phyloP scores from a whole-genome alignment of 2,888 invertebrate genomes.

The Zaprionus bogoriensis region DNA sequence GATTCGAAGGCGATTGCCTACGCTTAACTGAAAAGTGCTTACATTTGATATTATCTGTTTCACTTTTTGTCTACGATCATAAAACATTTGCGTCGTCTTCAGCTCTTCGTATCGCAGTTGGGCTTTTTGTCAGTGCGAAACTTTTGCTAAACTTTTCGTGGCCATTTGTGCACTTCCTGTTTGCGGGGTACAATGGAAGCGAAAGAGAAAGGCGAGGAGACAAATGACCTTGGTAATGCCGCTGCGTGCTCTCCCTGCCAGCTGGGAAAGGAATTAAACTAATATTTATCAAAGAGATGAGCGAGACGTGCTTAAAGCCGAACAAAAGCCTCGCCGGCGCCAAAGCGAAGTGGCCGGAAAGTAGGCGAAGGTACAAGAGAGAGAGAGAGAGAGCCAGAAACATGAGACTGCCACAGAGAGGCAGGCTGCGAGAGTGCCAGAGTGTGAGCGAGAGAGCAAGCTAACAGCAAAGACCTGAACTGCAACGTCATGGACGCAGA shows the following conservation, averaged over 20 bases:
- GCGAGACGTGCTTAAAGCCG: constrained; percentile 61
- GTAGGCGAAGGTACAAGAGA: neutral
- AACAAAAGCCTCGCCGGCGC: constrained; percentile 72
- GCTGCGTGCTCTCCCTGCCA: constrained; percentile 11
- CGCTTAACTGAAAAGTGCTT: too few relatives aligned
- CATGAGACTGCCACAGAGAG: constrained; percentile 9
- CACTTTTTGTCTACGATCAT: too few relatives aligned
- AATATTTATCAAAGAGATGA: constrained; percentile 76
- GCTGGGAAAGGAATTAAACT: constrained; percentile 69
- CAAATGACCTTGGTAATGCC: constrained; percentile 29
- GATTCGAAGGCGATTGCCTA: too few relatives aligned
- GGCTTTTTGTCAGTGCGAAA: neutral
- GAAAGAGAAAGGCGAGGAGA: neutral
- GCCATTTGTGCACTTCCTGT: neutral
- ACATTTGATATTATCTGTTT: too few relatives aligned
- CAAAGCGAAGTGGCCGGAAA: constrained; percentile 43
- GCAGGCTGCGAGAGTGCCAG: neutral
- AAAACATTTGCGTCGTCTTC: too few relatives aligned
- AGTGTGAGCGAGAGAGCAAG: neutral
- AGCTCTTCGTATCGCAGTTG: neutral
- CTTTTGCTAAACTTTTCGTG: neutral
- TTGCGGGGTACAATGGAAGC: neutral
- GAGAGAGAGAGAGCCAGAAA: constrained; percentile 13
- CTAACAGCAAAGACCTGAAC: constrained; percentile 20
- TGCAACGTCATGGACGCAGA: constrained; percentile 55